Evolutionary conservation across 2,888 invertebrate species (phyloP).

Genomic region (Melipona bicolor): DNA sequence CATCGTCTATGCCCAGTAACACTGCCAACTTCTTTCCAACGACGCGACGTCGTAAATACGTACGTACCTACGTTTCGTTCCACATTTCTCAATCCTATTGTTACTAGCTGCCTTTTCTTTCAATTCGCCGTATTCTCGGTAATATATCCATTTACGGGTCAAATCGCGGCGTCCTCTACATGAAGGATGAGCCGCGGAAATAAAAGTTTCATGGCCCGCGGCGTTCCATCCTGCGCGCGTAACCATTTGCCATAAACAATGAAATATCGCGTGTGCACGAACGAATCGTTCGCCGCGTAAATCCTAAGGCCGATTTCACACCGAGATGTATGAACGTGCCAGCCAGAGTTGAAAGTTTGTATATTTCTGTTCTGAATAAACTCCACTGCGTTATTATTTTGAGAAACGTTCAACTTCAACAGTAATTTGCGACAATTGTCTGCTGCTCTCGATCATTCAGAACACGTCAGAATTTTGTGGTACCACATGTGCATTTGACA

Average conservation of each 20-base stretch:
- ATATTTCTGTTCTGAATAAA: too few relatives aligned
- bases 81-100: neutral
- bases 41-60: neutral
- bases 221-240: slow-evolving; percentile 25
- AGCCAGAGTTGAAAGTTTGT: too few relatives aligned
- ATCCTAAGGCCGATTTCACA: neutral
- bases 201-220: slow-evolving; percentile 67
- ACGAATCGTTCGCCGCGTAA: slow-evolving; percentile 11
- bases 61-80: neutral
- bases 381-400: too few relatives aligned
- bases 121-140: slow-evolving; percentile 11
- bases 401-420: too few relatives aligned
- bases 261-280: slow-evolving; percentile 47
- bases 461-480: too few relatives aligned
- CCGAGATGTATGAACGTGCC: too few relatives aligned
- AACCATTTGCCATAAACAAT: slow-evolving; percentile 44
- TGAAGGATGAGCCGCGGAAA: slow-evolving; percentile 51
- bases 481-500: too few relatives aligned
- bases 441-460: too few relatives aligned
- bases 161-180: neutral
- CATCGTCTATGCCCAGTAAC: neutral
- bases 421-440: too few relatives aligned
- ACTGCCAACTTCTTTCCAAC: neutral
- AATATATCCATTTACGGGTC: slow-evolving; percentile 17
- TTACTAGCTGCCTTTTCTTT: neutral